These are phyloP conservation scores for Oxyscelio sp. DNA, from an alignment of 2,888 invertebrate species.

Conservation along the genomic window DNA sequence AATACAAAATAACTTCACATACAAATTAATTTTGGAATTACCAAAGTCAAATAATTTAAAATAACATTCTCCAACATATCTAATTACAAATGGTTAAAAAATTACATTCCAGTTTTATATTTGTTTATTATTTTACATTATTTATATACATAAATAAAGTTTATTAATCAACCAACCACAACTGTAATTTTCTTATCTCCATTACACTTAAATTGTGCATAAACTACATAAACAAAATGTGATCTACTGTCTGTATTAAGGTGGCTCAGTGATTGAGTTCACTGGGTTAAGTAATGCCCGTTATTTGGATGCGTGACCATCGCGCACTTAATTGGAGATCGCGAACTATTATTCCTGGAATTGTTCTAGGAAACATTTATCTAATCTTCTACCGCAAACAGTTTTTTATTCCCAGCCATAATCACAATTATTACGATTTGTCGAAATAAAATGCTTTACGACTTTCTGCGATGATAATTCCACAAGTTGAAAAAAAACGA, in stretches of 20 bases:
- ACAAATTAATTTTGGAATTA: too few relatives aligned
- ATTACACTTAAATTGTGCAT: too few relatives aligned
- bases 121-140: too few relatives aligned
- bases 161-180: too few relatives aligned
- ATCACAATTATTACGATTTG: conserved; percentile 25
- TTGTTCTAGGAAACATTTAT: conserved; percentile 61
- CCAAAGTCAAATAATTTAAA: too few relatives aligned
- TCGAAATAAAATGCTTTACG: conserved; percentile 4
- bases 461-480: not conserved
- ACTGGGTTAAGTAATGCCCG: conserved; percentile 66
- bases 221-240: conserved; percentile 37
- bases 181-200: too few relatives aligned
- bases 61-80: too few relatives aligned
- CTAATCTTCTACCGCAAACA: conserved; percentile 39
- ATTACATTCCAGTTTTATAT: too few relatives aligned
- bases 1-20: too few relatives aligned
- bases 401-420: conserved; percentile 12
- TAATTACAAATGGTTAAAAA: too few relatives aligned
- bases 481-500: not conserved
- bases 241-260: conserved; percentile 47
- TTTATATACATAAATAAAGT: too few relatives aligned
- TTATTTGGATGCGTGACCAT: conserved; percentile 71
- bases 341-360: conserved; percentile 57
- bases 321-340: conserved; percentile 63
- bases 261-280: conserved; percentile 62